phyloP scores from a whole-genome alignment of 2,113 vertebrate genomes.

The Psittacula cyanocephala region DNA sequence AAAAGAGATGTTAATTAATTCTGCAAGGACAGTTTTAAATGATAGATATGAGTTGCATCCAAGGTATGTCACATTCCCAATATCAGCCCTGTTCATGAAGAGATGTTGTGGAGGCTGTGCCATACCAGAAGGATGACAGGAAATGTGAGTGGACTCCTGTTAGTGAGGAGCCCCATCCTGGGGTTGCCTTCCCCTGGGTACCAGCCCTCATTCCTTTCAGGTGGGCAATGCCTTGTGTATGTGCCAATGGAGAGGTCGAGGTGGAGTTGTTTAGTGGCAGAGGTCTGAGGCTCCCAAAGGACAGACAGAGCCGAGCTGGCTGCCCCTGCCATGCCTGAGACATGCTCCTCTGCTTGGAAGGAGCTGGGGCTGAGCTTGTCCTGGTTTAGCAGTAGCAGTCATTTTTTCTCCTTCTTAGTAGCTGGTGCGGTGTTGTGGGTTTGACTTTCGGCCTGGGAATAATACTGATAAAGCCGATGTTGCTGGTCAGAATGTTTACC shows the following conservation, averaged over 20 bases:
- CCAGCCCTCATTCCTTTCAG: not conserved
- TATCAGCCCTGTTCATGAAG: not conserved
- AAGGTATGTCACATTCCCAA: not conserved
- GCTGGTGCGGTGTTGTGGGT: too few species aligned
- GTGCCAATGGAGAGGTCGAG: accelerated
- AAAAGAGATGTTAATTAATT: not conserved
- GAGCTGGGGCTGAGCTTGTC: not conserved
- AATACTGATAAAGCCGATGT: too few species aligned
- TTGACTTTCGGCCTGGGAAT: too few species aligned
- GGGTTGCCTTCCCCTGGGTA: not conserved
- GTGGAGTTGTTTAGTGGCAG: not conserved
- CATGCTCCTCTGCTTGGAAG: not conserved
- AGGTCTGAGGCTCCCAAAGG: not conserved
- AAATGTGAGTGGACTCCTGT: too few species aligned
- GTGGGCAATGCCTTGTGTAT: accelerated
- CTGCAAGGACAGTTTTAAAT: not conserved
- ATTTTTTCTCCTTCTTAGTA: too few species aligned
- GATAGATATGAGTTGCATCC: not conserved
- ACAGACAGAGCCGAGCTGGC: not conserved
- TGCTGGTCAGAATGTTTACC: too few species aligned
- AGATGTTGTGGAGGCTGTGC: not conserved
- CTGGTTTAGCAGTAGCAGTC: too few species aligned
- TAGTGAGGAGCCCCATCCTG: not conserved
- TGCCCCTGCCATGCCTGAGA: not conserved
- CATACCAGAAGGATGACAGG: not conserved